Conservation (phyloP, 2,888 invertebrate species). For the Aleiodes alternator region DNA sequence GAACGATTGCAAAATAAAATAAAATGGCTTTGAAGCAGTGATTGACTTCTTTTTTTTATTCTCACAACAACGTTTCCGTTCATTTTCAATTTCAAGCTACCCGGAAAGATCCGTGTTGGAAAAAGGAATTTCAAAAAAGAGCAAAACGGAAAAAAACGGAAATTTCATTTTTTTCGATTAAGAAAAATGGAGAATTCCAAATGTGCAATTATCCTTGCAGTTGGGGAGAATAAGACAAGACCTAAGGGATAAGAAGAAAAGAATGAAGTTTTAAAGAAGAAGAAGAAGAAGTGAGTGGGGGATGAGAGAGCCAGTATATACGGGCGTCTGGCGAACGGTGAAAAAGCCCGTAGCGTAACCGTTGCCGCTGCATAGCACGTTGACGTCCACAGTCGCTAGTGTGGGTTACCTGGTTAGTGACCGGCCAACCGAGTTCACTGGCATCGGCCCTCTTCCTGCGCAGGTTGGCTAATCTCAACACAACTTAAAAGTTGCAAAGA, state of each 20-base stretch:
- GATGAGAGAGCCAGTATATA: conserved; percentile 28
- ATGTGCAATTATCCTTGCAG: conserved; percentile 33
- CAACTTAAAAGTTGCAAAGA: conserved; percentile 44
- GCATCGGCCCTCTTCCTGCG: conserved; percentile 70
- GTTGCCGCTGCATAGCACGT: conserved; percentile 74
- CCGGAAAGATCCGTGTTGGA: not conserved
- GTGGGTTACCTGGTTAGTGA: conserved; percentile 76
- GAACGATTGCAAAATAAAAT: no score
- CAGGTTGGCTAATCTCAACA: conserved; percentile 72
- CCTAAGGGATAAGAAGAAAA: conserved; percentile 23
- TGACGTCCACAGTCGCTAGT: conserved; percentile 68
- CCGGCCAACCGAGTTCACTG: conserved; percentile 76
- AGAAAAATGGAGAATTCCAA: conserved; percentile 20
- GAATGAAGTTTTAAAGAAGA: not conserved
- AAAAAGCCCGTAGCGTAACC: conserved; percentile 72
- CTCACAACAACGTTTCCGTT: no score
- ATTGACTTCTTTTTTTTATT: no score
- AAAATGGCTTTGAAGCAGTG: no score
- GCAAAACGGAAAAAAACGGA: not conserved
- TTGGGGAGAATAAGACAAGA: not conserved
- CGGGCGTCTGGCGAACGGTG: conserved; percentile 67
- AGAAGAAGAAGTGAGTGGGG: conserved; percentile 35
- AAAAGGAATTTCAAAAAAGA: not conserved
- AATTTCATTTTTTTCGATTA: not conserved
- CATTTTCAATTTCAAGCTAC: not conserved